Conservation (phyloP, 2,113 vertebrate species). For the Paradoxurus hermaphroditus region DNA sequence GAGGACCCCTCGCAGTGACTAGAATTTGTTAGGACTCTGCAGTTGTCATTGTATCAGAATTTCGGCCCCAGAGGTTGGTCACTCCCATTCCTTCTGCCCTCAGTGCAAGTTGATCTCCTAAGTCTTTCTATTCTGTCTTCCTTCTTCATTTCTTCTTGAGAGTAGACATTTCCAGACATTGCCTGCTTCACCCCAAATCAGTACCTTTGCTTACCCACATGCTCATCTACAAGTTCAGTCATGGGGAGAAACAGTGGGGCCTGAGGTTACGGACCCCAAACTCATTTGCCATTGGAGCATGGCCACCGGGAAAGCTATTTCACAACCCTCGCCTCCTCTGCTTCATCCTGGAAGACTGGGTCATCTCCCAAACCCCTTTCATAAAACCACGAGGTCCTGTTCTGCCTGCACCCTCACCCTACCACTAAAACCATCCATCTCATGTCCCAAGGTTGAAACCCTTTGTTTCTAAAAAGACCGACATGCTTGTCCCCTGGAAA, state of each 20-base stretch:
- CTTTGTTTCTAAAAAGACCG: neutral
- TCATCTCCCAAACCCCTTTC: neutral
- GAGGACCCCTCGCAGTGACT: fast-evolving
- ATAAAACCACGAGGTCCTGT: no score
- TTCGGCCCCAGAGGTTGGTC: neutral
- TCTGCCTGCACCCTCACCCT: no score
- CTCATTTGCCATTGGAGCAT: neutral
- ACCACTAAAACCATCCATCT: neutral
- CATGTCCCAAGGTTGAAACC: neutral
- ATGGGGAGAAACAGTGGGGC: fast-evolving
- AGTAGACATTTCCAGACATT: neutral
- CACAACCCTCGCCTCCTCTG: neutral
- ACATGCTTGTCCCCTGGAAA: neutral
- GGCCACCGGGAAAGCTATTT: no score
- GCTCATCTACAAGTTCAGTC: no score
- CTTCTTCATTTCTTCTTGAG: neutral
- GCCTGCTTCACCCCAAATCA: neutral
- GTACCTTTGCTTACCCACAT: fast-evolving
- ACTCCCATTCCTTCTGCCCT: neutral
- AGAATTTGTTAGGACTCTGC: neutral
- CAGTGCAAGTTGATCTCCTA: no score
- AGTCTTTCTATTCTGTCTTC: neutral
- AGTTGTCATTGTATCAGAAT: neutral
- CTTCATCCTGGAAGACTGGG: neutral
- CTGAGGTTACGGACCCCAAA: fast-evolving